Conservation (phyloP, 2,113 vertebrate genomes). For the Spilogale gracilis region DNA sequence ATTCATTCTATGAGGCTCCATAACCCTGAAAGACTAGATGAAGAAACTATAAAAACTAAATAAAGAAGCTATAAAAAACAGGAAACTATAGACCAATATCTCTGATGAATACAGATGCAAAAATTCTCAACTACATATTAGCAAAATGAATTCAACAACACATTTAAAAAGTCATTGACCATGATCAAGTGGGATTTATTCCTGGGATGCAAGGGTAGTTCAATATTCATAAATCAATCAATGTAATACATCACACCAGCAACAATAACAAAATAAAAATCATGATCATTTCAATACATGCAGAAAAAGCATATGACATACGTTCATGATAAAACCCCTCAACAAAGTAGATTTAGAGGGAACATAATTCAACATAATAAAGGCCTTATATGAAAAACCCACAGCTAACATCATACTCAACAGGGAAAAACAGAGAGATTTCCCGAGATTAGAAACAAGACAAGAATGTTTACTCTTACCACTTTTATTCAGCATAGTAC, state of each 20-base stretch:
- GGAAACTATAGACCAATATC: not conserved
- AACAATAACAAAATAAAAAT: not conserved
- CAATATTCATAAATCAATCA: not conserved
- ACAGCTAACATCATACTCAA: not conserved
- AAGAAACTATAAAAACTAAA: not conserved
- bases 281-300: not conserved
- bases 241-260: not conserved
- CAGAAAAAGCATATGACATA: not conserved
- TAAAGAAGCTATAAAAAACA: not conserved
- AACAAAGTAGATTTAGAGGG: not conserved
- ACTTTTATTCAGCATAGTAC: not conserved
- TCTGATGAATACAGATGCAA: not conserved
- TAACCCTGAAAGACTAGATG: not conserved
- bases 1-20: not conserved
- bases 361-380: too few species aligned
- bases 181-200: not conserved
- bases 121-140: too few species aligned
- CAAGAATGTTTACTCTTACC: not conserved
- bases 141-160: not conserved
- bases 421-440: not conserved
- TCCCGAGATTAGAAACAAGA: not conserved
- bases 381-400: not conserved
- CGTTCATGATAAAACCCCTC: not conserved
- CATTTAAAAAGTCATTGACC: not conserved
- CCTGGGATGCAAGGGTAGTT: not conserved